Evolutionary conservation across 1,140 invertebrate species (phyloP).

Genomic region (Panonychus citri): DNA sequence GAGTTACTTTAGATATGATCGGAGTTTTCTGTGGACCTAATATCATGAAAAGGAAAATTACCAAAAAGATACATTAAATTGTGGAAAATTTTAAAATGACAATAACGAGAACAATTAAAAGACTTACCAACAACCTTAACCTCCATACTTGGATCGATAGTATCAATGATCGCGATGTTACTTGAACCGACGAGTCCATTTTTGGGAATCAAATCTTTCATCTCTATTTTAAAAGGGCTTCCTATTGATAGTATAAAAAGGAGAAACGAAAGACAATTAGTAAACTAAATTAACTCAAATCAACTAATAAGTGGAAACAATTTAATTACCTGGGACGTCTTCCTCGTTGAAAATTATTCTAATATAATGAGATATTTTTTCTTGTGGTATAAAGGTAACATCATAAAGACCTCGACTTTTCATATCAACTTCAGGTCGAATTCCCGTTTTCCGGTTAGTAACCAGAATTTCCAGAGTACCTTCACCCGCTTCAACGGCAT

Average conservation of each 20-base stretch:
- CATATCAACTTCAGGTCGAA: slow-evolving; percentile 43
- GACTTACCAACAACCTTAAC: slow-evolving; percentile 25
- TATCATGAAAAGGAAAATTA: slow-evolving; percentile 19
- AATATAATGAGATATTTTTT: slow-evolving; percentile 66
- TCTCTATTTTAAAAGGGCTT: slow-evolving; percentile 56
- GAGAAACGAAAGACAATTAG: slow-evolving; percentile 2
- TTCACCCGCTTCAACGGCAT: slow-evolving; percentile 82
- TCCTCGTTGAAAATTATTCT: slow-evolving; percentile 93
- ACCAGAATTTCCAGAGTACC: slow-evolving; percentile 84
- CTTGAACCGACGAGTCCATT: slow-evolving; percentile 30
- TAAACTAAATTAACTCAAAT: neutral
- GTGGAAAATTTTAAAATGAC: neutral
- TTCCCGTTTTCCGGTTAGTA: slow-evolving; percentile 51
- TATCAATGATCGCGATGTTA: slow-evolving; percentile 34
- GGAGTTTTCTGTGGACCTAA: slow-evolving; percentile 1
- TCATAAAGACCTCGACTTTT: slow-evolving; percentile 77
- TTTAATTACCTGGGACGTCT: slow-evolving; percentile 41
- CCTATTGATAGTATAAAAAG: slow-evolving; percentile 27
- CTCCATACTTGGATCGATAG: slow-evolving; percentile 24
- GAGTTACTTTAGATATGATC: slow-evolving; percentile 20
- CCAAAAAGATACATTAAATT: neutral
- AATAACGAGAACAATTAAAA: neutral
- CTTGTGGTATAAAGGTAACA: slow-evolving; percentile 81
- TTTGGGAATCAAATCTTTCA: slow-evolving; percentile 14
- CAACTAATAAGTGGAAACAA: neutral